Percentiles rank a stretch among this genome's conserved stretches.
These are phyloP conservation scores for Sinodicranocentrus sp. DNA, from an alignment of 2,888 invertebrate species.

Conservation along the genomic window DNA sequence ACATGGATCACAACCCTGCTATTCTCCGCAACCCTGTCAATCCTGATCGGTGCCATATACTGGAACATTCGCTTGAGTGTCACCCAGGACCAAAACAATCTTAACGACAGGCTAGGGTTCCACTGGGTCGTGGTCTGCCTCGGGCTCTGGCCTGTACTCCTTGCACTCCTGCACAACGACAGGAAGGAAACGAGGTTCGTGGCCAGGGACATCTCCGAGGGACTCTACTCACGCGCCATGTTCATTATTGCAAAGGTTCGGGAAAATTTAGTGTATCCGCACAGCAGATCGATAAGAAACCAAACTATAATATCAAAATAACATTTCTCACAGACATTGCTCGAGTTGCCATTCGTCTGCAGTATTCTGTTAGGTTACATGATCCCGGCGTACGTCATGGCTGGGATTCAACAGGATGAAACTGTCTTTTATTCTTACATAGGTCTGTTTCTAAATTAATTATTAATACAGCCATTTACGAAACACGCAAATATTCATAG, in stretches of 20 bases:
- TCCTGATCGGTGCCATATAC: conserved; percentile 91
- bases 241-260: conserved; percentile 89
- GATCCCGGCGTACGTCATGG: conserved; percentile 93
- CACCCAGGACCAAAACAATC: conserved; percentile 78
- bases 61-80: conserved; percentile 92
- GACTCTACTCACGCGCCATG: conserved; percentile 87
- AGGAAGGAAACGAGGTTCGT: conserved; percentile 81
- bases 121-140: conserved; percentile 90
- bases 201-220: conserved; percentile 88
- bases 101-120: conserved; percentile 85
- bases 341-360: conserved; percentile 88
- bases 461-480: neutral
- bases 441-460: conserved; percentile 17
- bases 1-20: conserved; percentile 88
- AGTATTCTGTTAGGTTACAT: conserved; percentile 91
- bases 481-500: neutral
- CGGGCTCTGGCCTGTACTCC: conserved; percentile 86
- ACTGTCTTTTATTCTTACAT: conserved; percentile 73
- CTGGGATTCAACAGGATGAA: conserved; percentile 84
- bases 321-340: conserved; percentile 84
- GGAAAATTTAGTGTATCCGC: too few species aligned
- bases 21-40: conserved; percentile 88
- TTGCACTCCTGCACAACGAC: conserved; percentile 82
- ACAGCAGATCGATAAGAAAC: too few species aligned
- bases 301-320: too few species aligned